A percentile compares a stretch with the other conserved stretches of the same genome.
These are phyloP conservation scores for Gnathonemus longibarbis DNA, from an alignment of 2,113 vertebrate genomes.

Conservation along the genomic window DNA sequence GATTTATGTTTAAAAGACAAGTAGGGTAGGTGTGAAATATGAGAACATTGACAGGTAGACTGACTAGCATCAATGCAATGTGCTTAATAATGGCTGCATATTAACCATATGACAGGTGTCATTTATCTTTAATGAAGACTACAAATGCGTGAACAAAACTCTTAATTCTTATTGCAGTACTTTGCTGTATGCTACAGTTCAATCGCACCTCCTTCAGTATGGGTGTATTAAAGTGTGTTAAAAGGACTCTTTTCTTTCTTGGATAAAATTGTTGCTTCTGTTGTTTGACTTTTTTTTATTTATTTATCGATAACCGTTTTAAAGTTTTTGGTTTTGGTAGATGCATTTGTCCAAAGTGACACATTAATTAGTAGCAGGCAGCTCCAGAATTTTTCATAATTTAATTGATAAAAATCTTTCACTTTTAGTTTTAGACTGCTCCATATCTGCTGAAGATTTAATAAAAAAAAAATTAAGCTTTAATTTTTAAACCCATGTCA, in stretches of 20 bases:
- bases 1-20: background rate
- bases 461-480: no score
- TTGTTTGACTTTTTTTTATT: background rate
- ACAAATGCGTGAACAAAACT: no score
- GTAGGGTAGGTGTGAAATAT: background rate
- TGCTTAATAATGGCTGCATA: background rate
- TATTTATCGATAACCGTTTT: background rate
- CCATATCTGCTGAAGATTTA: background rate
- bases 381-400: no score
- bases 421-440: no score
- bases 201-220: no score
- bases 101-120: background rate
- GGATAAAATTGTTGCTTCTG: background rate
- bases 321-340: background rate
- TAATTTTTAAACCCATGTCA: no score
- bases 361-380: no score
- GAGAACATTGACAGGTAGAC: background rate
- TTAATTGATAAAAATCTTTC: background rate
- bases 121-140: background rate
- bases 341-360: background rate
- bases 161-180: background rate
- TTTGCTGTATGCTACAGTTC: background rate
- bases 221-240: no score
- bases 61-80: background rate
- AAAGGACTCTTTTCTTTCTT: no score